Evolutionary conservation across 1,140 invertebrate species (phyloP).

Genomic region (Rhopalosiphum padi): DNA sequence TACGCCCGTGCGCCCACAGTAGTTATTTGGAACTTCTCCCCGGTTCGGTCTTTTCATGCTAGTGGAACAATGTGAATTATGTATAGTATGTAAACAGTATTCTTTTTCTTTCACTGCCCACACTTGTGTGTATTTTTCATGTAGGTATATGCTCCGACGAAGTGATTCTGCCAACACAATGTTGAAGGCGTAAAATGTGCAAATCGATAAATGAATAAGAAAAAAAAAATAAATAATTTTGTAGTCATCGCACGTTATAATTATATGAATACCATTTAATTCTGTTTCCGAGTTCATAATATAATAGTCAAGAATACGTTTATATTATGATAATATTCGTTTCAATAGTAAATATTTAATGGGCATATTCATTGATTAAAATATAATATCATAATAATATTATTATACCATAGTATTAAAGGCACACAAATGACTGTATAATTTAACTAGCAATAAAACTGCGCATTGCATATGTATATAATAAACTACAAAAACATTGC

Average conservation of each 20-base stretch:
- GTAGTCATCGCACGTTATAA: not conserved
- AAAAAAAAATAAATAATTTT: not conserved
- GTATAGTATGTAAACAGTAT: not conserved
- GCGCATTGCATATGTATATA: not conserved
- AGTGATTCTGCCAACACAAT: not conserved
- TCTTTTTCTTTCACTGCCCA: not conserved
- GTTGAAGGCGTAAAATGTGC: not conserved
- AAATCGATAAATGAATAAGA: not conserved
- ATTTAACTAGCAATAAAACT: not conserved
- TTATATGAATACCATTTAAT: not conserved
- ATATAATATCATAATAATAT: not conserved
- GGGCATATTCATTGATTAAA: not conserved
- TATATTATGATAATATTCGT: not conserved
- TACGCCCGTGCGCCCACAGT: conserved; percentile 24
- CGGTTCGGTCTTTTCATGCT: not conserved
- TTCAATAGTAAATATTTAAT: not conserved
- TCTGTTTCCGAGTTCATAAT: not conserved
- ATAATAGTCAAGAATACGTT: not conserved
- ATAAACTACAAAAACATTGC: not conserved
- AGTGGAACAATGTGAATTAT: conserved; percentile 27
- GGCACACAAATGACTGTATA: not conserved
- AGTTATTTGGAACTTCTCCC: conserved; percentile 21
- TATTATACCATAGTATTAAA: not conserved
- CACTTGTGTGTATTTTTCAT: not conserved
- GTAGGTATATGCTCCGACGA: not conserved